A percentile compares a stretch with the other conserved stretches of the same genome.
These are phyloP conservation scores for Brachypodius melanocephalos DNA, from an alignment of 2,113 vertebrate species.

Conservation along the genomic window DNA sequence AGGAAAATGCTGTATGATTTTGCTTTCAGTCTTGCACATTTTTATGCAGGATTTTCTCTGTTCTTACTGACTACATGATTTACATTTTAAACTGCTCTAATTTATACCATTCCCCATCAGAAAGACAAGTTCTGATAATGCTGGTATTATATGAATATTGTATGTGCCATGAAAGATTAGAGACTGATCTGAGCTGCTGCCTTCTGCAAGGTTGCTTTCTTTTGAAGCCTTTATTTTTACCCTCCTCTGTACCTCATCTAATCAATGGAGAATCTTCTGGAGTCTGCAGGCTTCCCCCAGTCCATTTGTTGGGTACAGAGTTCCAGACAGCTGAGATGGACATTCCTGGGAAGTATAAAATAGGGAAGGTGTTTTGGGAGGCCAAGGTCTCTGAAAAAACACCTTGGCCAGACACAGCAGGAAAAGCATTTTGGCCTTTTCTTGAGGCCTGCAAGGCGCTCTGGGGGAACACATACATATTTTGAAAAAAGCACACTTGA, in stretches of 20 bases:
- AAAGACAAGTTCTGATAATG: background rate
- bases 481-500: background rate
- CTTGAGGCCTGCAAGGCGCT: background rate
- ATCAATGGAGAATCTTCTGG: accelerated
- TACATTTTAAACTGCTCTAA: background rate
- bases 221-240: background rate
- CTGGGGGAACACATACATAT: background rate
- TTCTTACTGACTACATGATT: background rate
- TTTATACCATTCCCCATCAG: background rate
- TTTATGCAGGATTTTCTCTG: background rate
- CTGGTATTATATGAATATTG: background rate
- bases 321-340: background rate
- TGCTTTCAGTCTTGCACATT: background rate
- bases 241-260: background rate
- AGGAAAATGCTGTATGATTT: background rate
- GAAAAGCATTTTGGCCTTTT: background rate
- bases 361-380: background rate
- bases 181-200: background rate
- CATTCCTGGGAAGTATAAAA: background rate
- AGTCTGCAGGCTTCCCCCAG: background rate
- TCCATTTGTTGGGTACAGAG: background rate
- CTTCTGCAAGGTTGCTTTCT: background rate
- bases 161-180: background rate
- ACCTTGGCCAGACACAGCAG: background rate
- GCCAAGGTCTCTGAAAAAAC: background rate